Conservation (phyloP, 2,113 vertebrate species). For the Alosa alosa region DNA sequence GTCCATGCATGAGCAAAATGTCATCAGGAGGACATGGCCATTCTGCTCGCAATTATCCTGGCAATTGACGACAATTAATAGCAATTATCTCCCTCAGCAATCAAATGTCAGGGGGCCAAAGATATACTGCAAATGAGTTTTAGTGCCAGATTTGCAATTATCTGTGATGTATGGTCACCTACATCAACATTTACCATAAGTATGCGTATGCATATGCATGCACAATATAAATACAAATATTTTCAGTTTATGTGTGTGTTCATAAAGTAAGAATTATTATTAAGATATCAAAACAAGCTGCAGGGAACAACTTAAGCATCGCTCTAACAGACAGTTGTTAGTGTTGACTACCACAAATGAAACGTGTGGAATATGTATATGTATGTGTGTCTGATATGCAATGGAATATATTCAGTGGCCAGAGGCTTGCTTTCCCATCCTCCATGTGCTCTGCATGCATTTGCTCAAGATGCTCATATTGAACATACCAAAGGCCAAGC, state of each 20-base stretch:
- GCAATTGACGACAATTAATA: conserved; percentile 29
- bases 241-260: neutral
- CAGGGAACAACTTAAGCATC: too few species aligned
- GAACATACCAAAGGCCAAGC: too few species aligned
- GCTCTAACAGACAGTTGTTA: too few species aligned
- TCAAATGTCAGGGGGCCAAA: conserved; percentile 7
- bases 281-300: too few species aligned
- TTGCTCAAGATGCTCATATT: too few species aligned
- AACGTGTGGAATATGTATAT: too few species aligned
- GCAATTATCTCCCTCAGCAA: conserved; percentile 30
- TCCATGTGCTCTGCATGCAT: neutral
- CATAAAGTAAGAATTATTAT: neutral
- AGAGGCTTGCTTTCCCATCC: neutral
- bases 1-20: conserved; percentile 11
- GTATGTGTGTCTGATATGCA: neutral
- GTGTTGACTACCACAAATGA: neutral
- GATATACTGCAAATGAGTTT: neutral
- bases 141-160: conserved; percentile 16
- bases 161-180: conserved; percentile 3
- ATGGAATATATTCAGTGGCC: neutral
- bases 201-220: neutral
- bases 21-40: neutral
- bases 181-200: neutral
- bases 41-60: conserved; percentile 27
- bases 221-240: neutral